Percentiles rank a stretch among this genome's conserved stretches.
These are phyloP conservation scores for Callionymus lyra DNA, from an alignment of 2,113 vertebrate species.

Conservation along the genomic window DNA sequence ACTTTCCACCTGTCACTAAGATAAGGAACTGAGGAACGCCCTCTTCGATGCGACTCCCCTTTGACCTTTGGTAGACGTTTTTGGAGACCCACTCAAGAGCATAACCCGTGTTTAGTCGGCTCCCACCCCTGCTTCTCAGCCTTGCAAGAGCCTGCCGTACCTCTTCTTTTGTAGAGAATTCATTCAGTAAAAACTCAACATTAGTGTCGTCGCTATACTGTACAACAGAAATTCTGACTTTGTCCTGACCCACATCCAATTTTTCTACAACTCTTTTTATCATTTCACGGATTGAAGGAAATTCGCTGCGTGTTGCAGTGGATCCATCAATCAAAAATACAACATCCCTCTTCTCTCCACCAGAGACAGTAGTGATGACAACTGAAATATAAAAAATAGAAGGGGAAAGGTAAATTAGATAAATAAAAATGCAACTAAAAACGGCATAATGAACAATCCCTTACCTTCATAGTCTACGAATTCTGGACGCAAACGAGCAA, in stretches of 20 bases:
- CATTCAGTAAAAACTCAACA: constrained; percentile 79
- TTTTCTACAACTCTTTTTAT: constrained; percentile 74
- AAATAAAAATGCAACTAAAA: background rate
- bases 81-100: constrained; percentile 80
- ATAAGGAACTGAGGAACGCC: constrained; percentile 88
- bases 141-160: constrained; percentile 66
- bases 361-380: constrained; percentile 10
- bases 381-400: constrained; percentile 26
- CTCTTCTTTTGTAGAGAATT: constrained; percentile 77
- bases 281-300: constrained; percentile 71
- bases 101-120: constrained; percentile 69
- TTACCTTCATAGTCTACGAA: constrained; percentile 51
- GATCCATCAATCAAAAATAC: constrained; percentile 91
- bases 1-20: constrained; percentile 76
- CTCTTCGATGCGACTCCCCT: constrained; percentile 88
- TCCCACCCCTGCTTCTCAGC: constrained; percentile 74
- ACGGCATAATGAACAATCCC: background rate
- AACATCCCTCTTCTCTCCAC: constrained; percentile 73
- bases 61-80: constrained; percentile 81
- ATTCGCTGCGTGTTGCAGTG: constrained; percentile 65
- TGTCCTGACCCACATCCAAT: constrained; percentile 79
- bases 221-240: constrained; percentile 78
- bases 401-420: background rate
- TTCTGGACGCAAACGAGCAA: constrained; percentile 37
- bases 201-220: constrained; percentile 83